Conservation (phyloP, 2,888 invertebrate species). For the Artemia sp. region DNA sequence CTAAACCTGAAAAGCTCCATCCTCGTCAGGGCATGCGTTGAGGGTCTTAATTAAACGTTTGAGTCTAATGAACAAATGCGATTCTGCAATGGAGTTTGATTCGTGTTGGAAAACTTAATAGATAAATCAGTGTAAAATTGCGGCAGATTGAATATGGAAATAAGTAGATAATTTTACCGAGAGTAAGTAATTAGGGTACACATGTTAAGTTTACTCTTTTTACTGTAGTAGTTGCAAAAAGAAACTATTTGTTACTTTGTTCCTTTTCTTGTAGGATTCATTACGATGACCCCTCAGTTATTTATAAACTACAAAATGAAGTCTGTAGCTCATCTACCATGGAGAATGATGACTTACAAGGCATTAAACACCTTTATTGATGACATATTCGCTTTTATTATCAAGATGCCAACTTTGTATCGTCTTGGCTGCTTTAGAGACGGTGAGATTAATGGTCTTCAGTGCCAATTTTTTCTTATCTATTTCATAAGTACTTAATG, state of each 20-base stretch:
- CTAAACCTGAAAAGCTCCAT: too few species aligned
- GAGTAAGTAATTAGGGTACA: neutral
- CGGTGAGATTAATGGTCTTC: slow-evolving; percentile 37
- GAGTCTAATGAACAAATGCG: too few species aligned
- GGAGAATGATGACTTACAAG: slow-evolving; percentile 99
- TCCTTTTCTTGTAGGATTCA: slow-evolving; percentile 51
- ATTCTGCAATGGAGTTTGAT: too few species aligned
- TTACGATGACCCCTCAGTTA: slow-evolving; percentile 99
- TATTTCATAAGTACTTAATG: too few species aligned
- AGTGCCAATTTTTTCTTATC: too few species aligned
- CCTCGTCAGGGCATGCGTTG: too few species aligned
- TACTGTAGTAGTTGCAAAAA: neutral
- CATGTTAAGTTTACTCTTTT: neutral
- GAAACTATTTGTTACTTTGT: slow-evolving; percentile 5
- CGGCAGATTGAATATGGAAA: too few species aligned
- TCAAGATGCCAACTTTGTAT: slow-evolving; percentile 99
- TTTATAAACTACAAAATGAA: slow-evolving; percentile 99
- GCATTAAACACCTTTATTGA: slow-evolving; percentile 98
- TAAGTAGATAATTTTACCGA: too few species aligned
- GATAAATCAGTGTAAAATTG: too few species aligned
- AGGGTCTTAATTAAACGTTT: too few species aligned
- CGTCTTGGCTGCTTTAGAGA: slow-evolving; percentile 94
- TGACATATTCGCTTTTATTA: slow-evolving; percentile 99
- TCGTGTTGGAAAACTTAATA: too few species aligned
- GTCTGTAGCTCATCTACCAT: slow-evolving; percentile 95